These are phyloP conservation scores for Drosophila nikananu DNA, from an alignment of 1,140 invertebrate species.

Conservation along the genomic window DNA sequence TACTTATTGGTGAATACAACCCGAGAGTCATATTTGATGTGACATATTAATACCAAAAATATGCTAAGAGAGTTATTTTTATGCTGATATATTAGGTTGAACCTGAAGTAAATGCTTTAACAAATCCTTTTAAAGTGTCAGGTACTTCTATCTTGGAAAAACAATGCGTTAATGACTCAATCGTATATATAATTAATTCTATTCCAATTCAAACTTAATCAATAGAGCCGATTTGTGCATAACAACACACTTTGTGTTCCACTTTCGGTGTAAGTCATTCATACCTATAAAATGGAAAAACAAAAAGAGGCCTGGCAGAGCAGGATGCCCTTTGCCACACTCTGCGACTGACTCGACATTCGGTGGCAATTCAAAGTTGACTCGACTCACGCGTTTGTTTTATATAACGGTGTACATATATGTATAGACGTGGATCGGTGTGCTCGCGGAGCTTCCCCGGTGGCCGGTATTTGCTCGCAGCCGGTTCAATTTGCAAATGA, in stretches of 20 bases:
- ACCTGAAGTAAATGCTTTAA: too few relatives aligned
- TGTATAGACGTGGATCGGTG: constrained; percentile 9
- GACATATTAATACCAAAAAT: background rate
- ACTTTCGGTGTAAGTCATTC: constrained; percentile 9
- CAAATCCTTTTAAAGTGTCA: background rate
- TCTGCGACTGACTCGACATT: constrained; percentile 29
- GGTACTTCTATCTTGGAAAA: background rate
- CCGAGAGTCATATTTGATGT: background rate
- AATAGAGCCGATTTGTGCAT: background rate
- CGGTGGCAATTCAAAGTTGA: constrained; percentile 38
- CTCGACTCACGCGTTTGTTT: constrained; percentile 26
- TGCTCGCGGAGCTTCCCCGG: constrained; percentile 27
- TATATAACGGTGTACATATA: constrained; percentile 29
- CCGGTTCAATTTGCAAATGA: constrained; percentile 66
- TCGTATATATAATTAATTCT: background rate
- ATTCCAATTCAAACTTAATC: background rate
- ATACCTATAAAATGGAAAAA: background rate
- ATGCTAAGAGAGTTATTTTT: too few relatives aligned
- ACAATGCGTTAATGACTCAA: constrained; percentile 1
- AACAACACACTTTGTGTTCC: constrained; percentile 5
- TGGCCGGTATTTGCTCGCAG: constrained; percentile 36
- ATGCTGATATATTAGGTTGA: too few relatives aligned
- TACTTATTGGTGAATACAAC: background rate
- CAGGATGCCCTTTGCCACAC: constrained; percentile 29
- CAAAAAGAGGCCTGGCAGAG: background rate